Evolutionary conservation across 2,113 vertebrate genomes (phyloP), one percentile per base, ranked within the genome.

Genomic region (Urocynchramus pylzowi): DNA sequence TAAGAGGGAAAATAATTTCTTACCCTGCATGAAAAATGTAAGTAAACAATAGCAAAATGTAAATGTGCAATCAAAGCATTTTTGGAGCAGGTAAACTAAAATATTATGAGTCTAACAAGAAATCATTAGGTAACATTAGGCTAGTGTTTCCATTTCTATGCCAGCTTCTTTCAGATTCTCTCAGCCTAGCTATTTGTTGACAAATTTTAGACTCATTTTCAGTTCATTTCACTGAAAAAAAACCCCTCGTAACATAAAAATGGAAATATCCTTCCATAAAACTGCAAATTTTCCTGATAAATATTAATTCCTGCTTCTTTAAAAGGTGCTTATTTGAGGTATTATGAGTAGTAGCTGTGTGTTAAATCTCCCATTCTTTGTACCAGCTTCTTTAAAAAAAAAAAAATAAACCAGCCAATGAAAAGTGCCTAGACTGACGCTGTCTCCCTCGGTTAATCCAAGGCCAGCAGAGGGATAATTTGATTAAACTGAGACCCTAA

Each of bases 401-500:
- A 81, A 81, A 75, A 87, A 95, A 91, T 11, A 85, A 83, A 84
- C 80, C 90, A 96, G 83, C 98, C 98, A 98, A 98, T 98, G 97
- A 94, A 76, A 97, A 96, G 88, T 86, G 91, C 90, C 94, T 67
- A 95, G 92, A 98, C 98, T 35, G 96, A 98, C 97, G 98, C 98
- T 95, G 84, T 98, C 97, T 97, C 97, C 95, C 96, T 95, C 42
- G 1, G 96, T 97, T 97, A 98, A 98, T 98, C 98, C 98, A 97
- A 95, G 94, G 97, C 97, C 95, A 95, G 97, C 69, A 98, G 98
- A 98, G 94, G 98, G 98, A 98, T 98, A 98, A 98, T 98, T 98
- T 98, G 98, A 99, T 99, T 99, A 99, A 98, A 98, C 95, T 93
- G 98, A 98, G 97, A 98, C 98, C 97, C 98, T 98, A 98, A 99